Evolutionary conservation across 2,888 invertebrate genomes (phyloP), one percentile per base, ranked within the genome.

Genomic region (Microchrysa polita): DNA sequence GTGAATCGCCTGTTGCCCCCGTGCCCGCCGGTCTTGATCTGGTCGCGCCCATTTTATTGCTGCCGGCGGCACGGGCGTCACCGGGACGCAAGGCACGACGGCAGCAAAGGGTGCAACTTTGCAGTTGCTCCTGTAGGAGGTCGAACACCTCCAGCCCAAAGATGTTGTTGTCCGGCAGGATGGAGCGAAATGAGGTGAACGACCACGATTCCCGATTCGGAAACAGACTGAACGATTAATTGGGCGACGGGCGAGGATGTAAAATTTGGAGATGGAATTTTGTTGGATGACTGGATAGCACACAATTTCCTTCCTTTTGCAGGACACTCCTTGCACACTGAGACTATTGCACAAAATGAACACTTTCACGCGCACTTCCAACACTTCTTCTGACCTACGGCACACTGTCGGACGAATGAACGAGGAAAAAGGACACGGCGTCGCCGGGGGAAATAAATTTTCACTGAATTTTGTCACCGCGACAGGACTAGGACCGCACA

Each of bases 91-190:
- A 20, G 52, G 69, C 69, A 61, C 72, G 69, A 44, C 76, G 67
- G 52, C 76, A 76, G 63, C 76, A 76, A 60, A 76, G 72, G 73
- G 74, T 72, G 84, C 84, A 84, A 84, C 84, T 84, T 80, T 82
- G 81, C 76, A 84, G 84, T 84, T 84, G 84, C 83, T 82, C 83
- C 81, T 81, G 83, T 75, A 84, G 76, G 78, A 81, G 82, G 80
- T 80, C 81, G 79, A 84, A 81, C 79, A 84, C 81, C 82, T 84
- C 84, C 84, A 84, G 84, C 83, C 77, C 78, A 78, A 53, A 73
- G 7, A 48, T 10, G 34, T 65, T 65, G 23, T 63, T 63, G 5
- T 44, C 65, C 65, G 65, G 65, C 48, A 65, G 22, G 9, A 48
- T 48, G 12, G 65, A 65, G 44, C 65, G 65, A 14, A 65, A 65